Evolutionary conservation across 2,113 vertebrate species (phyloP).

Genomic region (Hipposideros armiger): DNA sequence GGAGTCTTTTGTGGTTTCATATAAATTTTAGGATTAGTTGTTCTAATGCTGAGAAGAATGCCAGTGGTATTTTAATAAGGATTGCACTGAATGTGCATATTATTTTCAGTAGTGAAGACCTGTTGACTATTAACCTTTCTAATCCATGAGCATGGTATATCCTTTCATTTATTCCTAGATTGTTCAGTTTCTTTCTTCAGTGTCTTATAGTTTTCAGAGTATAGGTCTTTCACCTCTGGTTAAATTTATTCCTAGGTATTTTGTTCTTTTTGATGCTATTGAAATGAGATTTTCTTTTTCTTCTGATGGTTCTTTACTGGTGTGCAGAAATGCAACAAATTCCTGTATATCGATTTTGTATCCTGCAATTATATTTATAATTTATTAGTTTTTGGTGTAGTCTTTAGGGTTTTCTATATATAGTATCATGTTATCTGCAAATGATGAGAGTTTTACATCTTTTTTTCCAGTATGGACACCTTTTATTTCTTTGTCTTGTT

Average conservation of each 20-base stretch:
- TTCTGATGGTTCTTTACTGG: neutral
- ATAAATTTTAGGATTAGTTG: neutral
- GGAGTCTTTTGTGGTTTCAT: neutral
- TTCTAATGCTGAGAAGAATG: neutral
- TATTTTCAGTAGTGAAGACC: neutral
- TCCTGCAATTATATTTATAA: neutral
- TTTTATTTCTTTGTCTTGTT: no score
- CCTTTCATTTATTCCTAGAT: neutral
- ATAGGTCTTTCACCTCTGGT: neutral
- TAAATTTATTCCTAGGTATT: neutral
- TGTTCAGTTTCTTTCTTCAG: neutral
- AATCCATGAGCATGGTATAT: neutral
- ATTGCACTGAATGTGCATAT: neutral
- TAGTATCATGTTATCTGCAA: neutral
- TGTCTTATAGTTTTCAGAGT: neutral
- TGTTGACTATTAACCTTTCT: neutral
- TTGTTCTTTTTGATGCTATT: neutral
- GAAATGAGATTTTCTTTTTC: neutral
- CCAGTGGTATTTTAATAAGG: neutral
- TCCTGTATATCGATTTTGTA: neutral
- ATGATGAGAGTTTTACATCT: neutral
- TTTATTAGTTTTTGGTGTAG: neutral
- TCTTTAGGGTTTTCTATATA: neutral
- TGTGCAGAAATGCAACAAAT: neutral
- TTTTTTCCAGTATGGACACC: neutral